These are phyloP conservation scores for Tiliacea citrago DNA, from an alignment of 2,888 invertebrate genomes.

Conservation along the genomic window DNA sequence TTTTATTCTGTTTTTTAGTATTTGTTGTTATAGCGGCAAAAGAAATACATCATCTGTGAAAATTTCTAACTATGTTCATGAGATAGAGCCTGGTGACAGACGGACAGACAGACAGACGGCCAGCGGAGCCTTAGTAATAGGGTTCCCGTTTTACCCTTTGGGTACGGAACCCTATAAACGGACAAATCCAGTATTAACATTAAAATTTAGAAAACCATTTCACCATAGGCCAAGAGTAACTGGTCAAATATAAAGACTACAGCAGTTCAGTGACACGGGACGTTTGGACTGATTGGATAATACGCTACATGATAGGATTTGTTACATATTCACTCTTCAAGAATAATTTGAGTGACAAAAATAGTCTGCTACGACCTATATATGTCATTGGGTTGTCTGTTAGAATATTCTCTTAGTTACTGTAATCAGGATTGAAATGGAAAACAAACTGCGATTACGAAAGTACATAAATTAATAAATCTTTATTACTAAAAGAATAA, in stretches of 20 bases:
- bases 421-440: not conserved
- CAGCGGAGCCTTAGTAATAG: no score
- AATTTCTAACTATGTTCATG: no score
- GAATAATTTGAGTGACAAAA: conserved; percentile 22
- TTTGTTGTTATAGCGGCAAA: no score
- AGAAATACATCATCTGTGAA: no score
- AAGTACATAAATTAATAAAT: not conserved
- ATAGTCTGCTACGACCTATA: not conserved
- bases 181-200: not conserved
- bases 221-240: not conserved
- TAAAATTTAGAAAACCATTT: not conserved
- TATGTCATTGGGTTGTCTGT: not conserved
- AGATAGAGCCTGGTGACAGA: no score
- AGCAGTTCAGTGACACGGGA: conserved; percentile 56
- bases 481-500: no score
- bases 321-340: conserved; percentile 40
- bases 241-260: not conserved
- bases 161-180: no score
- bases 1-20: no score
- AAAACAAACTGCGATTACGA: not conserved
- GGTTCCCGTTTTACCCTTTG: no score
- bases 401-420: no score
- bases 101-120: no score
- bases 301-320: conserved; percentile 41
- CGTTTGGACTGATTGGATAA: conserved; percentile 61